Percentiles rank a stretch among this genome's conserved stretches.
These are phyloP conservation scores for Grallaria varia DNA, from an alignment of 2,113 vertebrate genomes.

Conservation along the genomic window DNA sequence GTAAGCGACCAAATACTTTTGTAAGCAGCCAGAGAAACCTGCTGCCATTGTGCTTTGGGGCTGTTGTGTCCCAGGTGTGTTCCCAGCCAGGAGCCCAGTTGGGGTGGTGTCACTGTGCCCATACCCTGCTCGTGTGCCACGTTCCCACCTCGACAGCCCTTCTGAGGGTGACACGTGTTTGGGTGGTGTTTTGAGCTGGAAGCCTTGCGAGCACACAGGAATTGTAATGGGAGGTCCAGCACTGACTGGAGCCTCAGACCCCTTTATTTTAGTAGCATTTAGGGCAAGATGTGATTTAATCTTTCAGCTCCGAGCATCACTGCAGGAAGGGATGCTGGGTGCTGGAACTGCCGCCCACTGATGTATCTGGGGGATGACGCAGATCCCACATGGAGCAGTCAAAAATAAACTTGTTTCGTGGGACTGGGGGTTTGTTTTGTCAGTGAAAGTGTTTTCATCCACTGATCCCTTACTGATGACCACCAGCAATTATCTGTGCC, in stretches of 20 bases:
- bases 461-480: neutral
- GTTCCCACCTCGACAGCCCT: neutral
- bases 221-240: neutral
- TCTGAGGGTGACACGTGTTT: neutral
- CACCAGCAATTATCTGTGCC: neutral
- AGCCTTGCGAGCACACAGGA: neutral
- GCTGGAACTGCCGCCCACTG: neutral
- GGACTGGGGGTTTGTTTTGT: neutral
- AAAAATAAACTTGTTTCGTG: slow-evolving; percentile 17
- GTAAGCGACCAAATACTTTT: neutral
- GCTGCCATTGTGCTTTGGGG: neutral
- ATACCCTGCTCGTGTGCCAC: neutral
- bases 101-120: neutral
- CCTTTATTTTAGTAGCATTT: neutral
- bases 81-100: neutral
- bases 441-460: neutral
- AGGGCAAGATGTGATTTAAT: neutral
- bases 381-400: neutral
- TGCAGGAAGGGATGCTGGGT: neutral
- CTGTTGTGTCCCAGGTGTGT: neutral
- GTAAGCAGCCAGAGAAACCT: neutral
- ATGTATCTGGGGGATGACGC: slow-evolving; percentile 4
- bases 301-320: neutral
- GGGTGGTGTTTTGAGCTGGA: neutral
- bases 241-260: neutral